phyloP scores from a whole-genome alignment of 2,797 vertebrate genomes.

The Ficedula albicollis region DNA sequence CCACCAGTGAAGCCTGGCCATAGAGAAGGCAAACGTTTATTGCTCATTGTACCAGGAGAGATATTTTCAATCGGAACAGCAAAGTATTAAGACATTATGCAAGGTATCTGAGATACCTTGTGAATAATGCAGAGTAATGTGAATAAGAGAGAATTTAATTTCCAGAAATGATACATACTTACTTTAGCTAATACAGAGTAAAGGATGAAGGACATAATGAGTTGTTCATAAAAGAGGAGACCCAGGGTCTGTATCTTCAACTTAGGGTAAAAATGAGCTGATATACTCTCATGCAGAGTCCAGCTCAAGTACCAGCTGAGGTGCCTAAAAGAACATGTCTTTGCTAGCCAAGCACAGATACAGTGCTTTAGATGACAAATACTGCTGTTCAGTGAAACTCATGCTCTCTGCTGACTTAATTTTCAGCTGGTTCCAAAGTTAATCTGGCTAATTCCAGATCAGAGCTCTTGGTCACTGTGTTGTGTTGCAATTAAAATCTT shows the following conservation, averaged over 20 bases:
- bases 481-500: not conserved
- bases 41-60: not conserved
- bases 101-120: not conserved
- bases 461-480: not conserved
- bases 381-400: not conserved
- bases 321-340: not conserved
- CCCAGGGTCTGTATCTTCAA: not conserved
- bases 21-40: not conserved
- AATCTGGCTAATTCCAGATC: not conserved
- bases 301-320: not conserved
- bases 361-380: not conserved
- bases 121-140: not conserved
- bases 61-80: not conserved
- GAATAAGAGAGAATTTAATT: not conserved
- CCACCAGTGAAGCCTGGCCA: not conserved
- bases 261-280: not conserved
- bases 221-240: not conserved
- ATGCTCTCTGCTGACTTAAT: not conserved
- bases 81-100: not conserved
- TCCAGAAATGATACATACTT: not conserved
- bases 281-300: not conserved
- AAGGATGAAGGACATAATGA: not conserved
- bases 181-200: not conserved
- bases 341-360: not conserved
- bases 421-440: not conserved